These are phyloP conservation scores for Spinus olivaceus DNA, from an alignment of 2,797 vertebrate genomes.

Conservation along the genomic window DNA sequence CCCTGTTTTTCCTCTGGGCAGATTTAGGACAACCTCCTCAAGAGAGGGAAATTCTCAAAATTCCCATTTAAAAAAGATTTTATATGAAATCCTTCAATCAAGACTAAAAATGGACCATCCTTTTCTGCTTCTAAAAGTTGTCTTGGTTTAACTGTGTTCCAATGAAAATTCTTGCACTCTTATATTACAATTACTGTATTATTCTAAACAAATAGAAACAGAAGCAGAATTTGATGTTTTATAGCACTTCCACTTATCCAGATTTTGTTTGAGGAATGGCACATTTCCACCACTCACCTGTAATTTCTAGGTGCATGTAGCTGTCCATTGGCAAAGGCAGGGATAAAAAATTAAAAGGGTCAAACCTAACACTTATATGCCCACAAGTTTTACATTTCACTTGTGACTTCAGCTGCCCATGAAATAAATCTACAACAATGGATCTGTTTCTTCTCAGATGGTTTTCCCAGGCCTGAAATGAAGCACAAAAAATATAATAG, in stretches of 20 bases:
- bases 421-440: constrained; percentile 97
- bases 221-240: background rate
- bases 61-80: background rate
- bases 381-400: constrained; percentile 98
- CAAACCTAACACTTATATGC: constrained; percentile 96
- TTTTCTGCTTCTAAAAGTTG: background rate
- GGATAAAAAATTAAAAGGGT: constrained; percentile 98
- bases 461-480: constrained; percentile 94
- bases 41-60: background rate
- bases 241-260: accelerated
- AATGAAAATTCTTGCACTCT: background rate
- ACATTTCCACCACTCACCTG: constrained; percentile 77
- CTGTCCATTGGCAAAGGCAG: constrained; percentile 98
- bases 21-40: background rate
- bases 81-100: background rate
- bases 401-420: constrained; percentile 97
- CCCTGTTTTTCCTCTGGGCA: background rate
- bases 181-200: background rate
- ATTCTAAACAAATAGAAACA: background rate
- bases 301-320: constrained; percentile 99
- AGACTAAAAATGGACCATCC: background rate
- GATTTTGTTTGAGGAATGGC: background rate
- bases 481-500: background rate
- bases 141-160: background rate
- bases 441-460: constrained; percentile 96